Percentiles rank a stretch among this genome's conserved stretches.
Evolutionary conservation across 2,797 vertebrate genomes (phyloP).

Genomic region (Spea hammondii): DNA sequence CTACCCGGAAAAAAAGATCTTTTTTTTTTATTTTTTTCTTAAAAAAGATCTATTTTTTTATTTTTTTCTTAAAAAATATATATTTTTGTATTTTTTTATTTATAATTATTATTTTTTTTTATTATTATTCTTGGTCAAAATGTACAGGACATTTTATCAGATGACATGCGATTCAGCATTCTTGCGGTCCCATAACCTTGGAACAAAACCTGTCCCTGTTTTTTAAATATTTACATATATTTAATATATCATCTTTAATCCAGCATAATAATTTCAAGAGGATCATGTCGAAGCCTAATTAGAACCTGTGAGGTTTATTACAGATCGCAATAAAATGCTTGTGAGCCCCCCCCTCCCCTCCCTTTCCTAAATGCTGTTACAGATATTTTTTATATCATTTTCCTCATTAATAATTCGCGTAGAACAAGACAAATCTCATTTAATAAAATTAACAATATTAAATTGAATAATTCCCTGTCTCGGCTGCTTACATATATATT

Average conservation of each 20-base stretch:
- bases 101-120: too few relatives aligned
- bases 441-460: constrained; percentile 77
- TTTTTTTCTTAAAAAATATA: too few relatives aligned
- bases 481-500: constrained; percentile 63
- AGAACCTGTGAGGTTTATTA: neutral
- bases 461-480: constrained; percentile 73
- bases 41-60: constrained; percentile 37
- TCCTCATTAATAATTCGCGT: constrained; percentile 64
- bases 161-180: too few relatives aligned
- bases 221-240: too few relatives aligned
- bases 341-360: neutral
- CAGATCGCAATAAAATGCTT: neutral
- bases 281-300: too few relatives aligned
- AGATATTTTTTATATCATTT: constrained; percentile 36
- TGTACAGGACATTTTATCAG: too few relatives aligned
- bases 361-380: neutral
- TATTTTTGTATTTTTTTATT: too few relatives aligned
- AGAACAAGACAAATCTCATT: constrained; percentile 67
- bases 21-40: constrained; percentile 60
- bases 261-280: too few relatives aligned
- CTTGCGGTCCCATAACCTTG: too few relatives aligned
- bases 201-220: too few relatives aligned
- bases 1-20: neutral
- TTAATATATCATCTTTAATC: too few relatives aligned
- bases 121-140: too few relatives aligned